Evolutionary conservation across 2,888 invertebrate species (phyloP).

Genomic region (Conomelus anceps): DNA sequence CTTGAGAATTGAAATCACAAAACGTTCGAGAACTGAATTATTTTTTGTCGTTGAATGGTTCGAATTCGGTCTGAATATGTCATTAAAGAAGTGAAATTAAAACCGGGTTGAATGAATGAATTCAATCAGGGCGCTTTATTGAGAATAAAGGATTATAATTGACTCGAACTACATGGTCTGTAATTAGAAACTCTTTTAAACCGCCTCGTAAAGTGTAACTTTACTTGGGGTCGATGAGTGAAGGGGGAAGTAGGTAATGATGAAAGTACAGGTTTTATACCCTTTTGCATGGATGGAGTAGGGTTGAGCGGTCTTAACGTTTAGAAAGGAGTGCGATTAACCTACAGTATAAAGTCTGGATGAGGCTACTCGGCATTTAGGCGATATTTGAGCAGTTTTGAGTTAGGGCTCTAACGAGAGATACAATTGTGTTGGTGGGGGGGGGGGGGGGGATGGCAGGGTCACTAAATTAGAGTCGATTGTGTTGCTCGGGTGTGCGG

Average conservation of each 20-base stretch:
- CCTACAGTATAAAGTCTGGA: neutral
- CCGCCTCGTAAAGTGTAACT: neutral
- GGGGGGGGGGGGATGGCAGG: neutral
- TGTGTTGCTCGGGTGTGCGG: neutral
- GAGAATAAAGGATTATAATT: neutral
- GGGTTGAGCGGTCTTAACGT: neutral
- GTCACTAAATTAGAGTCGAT: slow-evolving; percentile 6
- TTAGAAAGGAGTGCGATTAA: neutral
- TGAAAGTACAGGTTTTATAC: neutral
- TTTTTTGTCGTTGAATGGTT: neutral
- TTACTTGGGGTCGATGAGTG: neutral
- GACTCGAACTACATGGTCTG: neutral
- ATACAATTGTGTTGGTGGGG: neutral
- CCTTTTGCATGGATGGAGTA: neutral
- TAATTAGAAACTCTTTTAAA: neutral
- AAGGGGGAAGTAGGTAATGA: neutral
- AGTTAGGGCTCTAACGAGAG: neutral
- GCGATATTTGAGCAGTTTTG: neutral
- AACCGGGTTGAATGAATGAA: neutral
- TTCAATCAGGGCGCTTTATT: neutral
- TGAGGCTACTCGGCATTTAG: neutral
- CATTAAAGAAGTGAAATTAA: neutral
- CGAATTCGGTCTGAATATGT: neutral
- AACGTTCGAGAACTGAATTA: neutral
- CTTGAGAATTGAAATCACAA: too few relatives aligned